Evolutionary conservation across 1,140 invertebrate species (phyloP), one percentile per base, ranked within the genome.

Genomic region (Coenobita brevimanus): DNA sequence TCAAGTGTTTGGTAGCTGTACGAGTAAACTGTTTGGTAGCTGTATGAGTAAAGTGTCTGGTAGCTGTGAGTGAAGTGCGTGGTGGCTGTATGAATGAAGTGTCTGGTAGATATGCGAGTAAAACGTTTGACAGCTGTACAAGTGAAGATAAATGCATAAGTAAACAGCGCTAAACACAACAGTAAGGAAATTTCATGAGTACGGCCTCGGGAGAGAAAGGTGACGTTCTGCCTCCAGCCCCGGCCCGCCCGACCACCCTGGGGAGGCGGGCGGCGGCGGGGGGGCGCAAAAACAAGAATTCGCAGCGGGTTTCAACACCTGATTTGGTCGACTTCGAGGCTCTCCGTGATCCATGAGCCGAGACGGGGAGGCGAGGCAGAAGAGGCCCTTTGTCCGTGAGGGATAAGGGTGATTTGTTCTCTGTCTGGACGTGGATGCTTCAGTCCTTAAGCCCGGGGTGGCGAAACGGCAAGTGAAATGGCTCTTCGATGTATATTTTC

Each of bases 231-330:
- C 33, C 24, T 38, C 41, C 33, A 15, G 67, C 41, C 33, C 67
- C 67, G 0, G 33, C 15, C 67, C 33, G 67, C 24, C 8, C 60
- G 81, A 83, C 81, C 81, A 83, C 81, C 81, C 21, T 46, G 67
- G 64, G 43, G 43, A 36, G 33, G 46, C 64, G 43, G 81, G 24
- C 21, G 6, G 64, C 81, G n/a, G 30, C 81, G n/a, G 81, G 81
- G 46, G 81, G 81, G 43, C 64, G 38, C 62, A n/a, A 71, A 67
- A 83, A 83, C 81, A 83, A 62, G 81, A 83, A 83, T 50, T 41
- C 81, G 64, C 81, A 83, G 81, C 81, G 81, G 81, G 81, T 64
- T 83, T 83, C 81, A 83, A 83, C 81, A 83, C 81, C 81, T 83
- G 81, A 83, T 83, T 83, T 73, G 64, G 81, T 54, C 10, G 81